Evolutionary conservation across 2,113 vertebrate species (phyloP).

Genomic region (Sakesphorus luctuosus): DNA sequence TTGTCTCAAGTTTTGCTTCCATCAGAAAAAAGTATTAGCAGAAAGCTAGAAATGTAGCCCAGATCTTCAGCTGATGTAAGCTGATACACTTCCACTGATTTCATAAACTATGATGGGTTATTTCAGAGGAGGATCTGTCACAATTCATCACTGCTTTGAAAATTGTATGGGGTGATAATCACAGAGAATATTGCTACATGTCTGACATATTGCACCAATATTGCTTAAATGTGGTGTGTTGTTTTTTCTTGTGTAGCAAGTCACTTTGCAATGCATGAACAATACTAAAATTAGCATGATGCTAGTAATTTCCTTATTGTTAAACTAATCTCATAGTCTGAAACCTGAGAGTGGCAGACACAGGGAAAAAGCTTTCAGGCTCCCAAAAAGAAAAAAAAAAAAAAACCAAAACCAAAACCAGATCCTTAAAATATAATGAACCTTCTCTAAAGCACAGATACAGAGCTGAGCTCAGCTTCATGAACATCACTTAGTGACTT

Average conservation of each 20-base stretch:
- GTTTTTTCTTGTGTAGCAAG: constrained; percentile 23
- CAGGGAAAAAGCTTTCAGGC: neutral
- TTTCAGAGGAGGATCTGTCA: constrained; percentile 56
- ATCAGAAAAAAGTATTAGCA: neutral
- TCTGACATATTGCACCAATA: constrained; percentile 70
- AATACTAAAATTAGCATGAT: constrained; percentile 56
- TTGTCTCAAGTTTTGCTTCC: neutral
- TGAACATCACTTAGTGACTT: neutral
- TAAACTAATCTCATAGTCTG: neutral
- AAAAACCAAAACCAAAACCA: neutral
- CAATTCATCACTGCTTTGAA: constrained; percentile 64
- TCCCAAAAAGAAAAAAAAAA: neutral
- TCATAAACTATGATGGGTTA: constrained; percentile 48
- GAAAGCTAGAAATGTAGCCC: constrained; percentile 31
- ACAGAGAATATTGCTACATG: constrained; percentile 58
- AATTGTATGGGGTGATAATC: constrained; percentile 66
- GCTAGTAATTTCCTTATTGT: constrained; percentile 45
- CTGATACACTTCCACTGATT: constrained; percentile 39
- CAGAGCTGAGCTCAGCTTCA: neutral
- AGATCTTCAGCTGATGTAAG: constrained; percentile 37
- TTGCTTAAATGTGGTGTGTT: constrained; percentile 27
- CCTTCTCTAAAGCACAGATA: neutral
- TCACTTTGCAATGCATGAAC: constrained; percentile 31
- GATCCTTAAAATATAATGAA: neutral
- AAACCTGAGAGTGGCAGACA: neutral